These are phyloP conservation scores for Callipepla californica DNA, from an alignment of 2,113 vertebrate genomes.

Conservation along the genomic window DNA sequence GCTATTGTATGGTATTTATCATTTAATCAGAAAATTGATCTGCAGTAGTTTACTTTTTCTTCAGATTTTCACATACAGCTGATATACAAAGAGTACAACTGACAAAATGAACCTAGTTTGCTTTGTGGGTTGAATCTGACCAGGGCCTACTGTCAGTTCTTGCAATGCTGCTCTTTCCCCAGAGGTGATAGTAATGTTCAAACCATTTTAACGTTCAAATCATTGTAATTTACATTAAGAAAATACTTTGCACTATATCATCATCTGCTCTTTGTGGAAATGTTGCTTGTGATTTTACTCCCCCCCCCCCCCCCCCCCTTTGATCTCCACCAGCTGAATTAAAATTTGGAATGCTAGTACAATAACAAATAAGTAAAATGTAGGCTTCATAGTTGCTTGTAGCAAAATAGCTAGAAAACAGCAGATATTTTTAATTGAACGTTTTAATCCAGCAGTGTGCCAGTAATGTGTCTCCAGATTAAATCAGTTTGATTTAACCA, in stretches of 20 bases:
- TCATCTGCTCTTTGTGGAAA: background rate
- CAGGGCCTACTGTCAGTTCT: background rate
- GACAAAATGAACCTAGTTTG: background rate
- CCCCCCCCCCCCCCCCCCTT: background rate
- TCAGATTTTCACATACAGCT: background rate
- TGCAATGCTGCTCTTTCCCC: background rate
- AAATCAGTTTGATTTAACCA: conserved; percentile 41
- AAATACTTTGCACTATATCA: background rate
- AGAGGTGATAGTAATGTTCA: background rate
- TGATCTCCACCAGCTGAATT: background rate
- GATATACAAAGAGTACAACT: background rate
- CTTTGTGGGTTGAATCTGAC: background rate
- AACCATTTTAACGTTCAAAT: background rate
- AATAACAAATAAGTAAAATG: background rate
- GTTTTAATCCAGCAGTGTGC: conserved; percentile 3
- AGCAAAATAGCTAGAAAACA: background rate
- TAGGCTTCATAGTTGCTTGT: background rate
- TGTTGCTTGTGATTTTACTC: too few species aligned
- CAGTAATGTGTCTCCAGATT: conserved; percentile 3
- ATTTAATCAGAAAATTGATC: background rate
- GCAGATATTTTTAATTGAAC: background rate
- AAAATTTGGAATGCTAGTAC: background rate
- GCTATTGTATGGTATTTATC: background rate
- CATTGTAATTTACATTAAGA: background rate
- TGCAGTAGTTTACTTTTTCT: background rate